Conservation (phyloP, 2,113 vertebrate species). For the Rhabdornis inornatus region DNA sequence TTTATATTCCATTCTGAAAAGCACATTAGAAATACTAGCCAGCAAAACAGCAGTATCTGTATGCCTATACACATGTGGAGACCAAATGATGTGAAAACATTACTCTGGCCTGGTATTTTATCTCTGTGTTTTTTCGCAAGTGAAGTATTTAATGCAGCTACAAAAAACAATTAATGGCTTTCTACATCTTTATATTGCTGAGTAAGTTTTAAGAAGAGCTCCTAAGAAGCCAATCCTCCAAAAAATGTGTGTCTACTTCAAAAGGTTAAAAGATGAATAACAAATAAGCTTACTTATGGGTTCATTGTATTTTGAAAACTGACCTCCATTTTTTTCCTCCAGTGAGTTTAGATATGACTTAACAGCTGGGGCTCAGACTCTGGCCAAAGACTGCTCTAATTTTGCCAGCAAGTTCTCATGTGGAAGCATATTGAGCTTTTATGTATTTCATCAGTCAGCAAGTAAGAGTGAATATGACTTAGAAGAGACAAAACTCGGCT, state of each 20-base stretch:
- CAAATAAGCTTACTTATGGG: background rate
- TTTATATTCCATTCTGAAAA: background rate
- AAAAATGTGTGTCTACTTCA: background rate
- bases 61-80: background rate
- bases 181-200: background rate
- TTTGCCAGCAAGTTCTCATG: constrained; percentile 11
- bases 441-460: background rate
- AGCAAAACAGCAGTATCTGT: background rate
- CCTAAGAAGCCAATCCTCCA: background rate
- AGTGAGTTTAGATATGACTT: background rate
- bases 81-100: rapidly evolving
- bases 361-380: background rate
- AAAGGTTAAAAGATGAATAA: background rate
- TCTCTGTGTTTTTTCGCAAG: background rate
- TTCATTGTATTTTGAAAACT: background rate
- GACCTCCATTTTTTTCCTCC: background rate
- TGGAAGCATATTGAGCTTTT: background rate
- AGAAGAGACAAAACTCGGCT: background rate
- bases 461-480: background rate
- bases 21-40: background rate
- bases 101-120: background rate
- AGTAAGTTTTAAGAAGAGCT: background rate
- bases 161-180: background rate
- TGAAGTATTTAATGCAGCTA: background rate
- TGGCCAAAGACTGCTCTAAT: background rate